Evolutionary conservation across 1,140 invertebrate genomes (phyloP).

Genomic region (Listronotus oregonensis): DNA sequence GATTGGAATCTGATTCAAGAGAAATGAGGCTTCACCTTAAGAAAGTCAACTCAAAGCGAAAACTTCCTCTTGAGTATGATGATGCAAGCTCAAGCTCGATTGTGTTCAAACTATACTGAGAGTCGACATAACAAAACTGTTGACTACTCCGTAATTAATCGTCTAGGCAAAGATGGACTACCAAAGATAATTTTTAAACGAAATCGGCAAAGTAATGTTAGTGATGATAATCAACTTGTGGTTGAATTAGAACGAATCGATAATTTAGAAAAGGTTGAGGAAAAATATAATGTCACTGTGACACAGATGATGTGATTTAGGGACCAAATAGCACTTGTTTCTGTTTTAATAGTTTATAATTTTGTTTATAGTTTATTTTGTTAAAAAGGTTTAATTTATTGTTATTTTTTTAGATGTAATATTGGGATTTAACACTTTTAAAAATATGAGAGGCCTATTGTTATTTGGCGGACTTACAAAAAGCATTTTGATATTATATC

Average conservation of each 20-base stretch:
- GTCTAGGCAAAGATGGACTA: conserved; percentile 39
- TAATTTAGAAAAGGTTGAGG: conserved; percentile 37
- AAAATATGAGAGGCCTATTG: no score
- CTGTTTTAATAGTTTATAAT: conserved; percentile 20
- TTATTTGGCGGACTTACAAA: no score
- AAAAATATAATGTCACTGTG: conserved; percentile 35
- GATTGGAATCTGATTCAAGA: conserved; percentile 12
- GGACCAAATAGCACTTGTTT: conserved; percentile 44
- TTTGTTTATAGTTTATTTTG: conserved; percentile 1
- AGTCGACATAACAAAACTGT: conserved; percentile 21
- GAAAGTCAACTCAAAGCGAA: conserved; percentile 37
- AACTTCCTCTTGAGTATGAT: conserved; percentile 22
- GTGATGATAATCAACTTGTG: conserved; percentile 39
- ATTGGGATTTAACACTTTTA: not conserved
- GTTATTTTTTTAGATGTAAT: not conserved
- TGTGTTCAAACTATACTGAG: conserved; percentile 24
- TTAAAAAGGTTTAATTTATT: not conserved
- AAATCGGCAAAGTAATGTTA: conserved; percentile 18
- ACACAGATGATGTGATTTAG: conserved; percentile 37
- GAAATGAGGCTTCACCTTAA: conserved; percentile 43
- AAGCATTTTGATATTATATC: not conserved
- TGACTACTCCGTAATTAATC: conserved; percentile 40
- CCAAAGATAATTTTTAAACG: conserved; percentile 50
- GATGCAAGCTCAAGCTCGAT: conserved; percentile 22
- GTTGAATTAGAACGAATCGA: conserved; percentile 44